These are phyloP conservation scores for Leiothrix lutea DNA, from an alignment of 2,113 vertebrate species.

Conservation along the genomic window DNA sequence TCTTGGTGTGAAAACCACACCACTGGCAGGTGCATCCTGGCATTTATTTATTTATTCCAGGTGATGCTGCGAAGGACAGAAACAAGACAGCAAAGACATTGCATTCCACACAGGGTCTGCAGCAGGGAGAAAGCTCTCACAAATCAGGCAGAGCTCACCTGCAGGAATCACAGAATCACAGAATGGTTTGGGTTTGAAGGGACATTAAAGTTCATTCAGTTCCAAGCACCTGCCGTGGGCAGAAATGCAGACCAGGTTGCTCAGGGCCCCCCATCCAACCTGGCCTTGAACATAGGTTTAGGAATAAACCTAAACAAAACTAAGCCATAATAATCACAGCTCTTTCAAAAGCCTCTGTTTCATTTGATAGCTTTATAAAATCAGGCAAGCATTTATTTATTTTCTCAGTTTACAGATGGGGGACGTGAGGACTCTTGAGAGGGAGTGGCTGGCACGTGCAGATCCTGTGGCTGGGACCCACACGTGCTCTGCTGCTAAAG, in stretches of 20 bases:
- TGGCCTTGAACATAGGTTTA: neutral
- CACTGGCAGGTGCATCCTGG: neutral
- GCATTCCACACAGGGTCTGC: neutral
- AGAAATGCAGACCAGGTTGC: neutral
- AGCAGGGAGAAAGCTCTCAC: neutral
- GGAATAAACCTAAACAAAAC: neutral
- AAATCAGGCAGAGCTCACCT: neutral
- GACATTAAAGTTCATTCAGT: neutral
- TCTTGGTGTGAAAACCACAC: neutral
- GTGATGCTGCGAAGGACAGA: neutral
- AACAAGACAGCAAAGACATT: neutral
- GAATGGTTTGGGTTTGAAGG: neutral
- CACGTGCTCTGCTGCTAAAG: rapidly evolving
- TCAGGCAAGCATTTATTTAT: neutral
- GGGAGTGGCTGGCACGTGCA: neutral
- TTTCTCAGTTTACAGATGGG: neutral
- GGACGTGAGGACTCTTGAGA: neutral
- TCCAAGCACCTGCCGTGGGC: neutral
- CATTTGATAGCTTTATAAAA: neutral
- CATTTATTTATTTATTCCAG: neutral
- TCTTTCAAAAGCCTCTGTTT: neutral
- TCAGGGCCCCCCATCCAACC: neutral
- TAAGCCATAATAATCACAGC: neutral
- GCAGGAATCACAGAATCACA: neutral
- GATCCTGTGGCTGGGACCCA: neutral